phyloP scores from a whole-genome alignment of 2,113 vertebrate genomes.

The Zosterops lateralis region DNA sequence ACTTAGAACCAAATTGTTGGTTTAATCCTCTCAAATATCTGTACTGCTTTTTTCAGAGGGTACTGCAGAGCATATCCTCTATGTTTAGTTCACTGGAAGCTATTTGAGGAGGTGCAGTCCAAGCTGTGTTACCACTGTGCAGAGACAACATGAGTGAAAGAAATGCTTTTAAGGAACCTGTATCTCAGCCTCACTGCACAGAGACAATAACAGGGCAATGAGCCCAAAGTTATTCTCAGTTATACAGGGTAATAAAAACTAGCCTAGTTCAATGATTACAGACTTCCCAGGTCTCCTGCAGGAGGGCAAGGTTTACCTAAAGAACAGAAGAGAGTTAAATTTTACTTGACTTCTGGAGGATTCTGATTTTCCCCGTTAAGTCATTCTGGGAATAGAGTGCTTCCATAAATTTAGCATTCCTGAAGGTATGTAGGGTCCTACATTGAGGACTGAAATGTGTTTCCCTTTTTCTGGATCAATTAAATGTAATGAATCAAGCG shows the following conservation, averaged over 20 bases:
- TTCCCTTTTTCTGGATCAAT: background rate
- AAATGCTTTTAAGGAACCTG: background rate
- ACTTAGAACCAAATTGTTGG: background rate
- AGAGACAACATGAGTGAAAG: background rate
- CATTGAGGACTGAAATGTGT: background rate
- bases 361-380: background rate
- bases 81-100: background rate
- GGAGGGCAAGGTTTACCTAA: background rate
- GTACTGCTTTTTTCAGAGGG: background rate
- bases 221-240: background rate
- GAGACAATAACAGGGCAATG: background rate
- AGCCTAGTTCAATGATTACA: background rate
- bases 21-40: background rate
- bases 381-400: background rate
- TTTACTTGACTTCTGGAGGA: background rate
- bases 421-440: background rate
- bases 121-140: background rate
- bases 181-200: background rate
- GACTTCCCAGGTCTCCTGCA: background rate
- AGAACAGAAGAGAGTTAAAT: background rate
- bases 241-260: background rate
- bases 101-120: background rate
- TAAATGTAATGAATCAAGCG: background rate
- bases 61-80: background rate
- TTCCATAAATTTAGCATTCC: background rate